phyloP scores from a whole-genome alignment of 2,888 invertebrate species.

The Lycaena phlaeas region DNA sequence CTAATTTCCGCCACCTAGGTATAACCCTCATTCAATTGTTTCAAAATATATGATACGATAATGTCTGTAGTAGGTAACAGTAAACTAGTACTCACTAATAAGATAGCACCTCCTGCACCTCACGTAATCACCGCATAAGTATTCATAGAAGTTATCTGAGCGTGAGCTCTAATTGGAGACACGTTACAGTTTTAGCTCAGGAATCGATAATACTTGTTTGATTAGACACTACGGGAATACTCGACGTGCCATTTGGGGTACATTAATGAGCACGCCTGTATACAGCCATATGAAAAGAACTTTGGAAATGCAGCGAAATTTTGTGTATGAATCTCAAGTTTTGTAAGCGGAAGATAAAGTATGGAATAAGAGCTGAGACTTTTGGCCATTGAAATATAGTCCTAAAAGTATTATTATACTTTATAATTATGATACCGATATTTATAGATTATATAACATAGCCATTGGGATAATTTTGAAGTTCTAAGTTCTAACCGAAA shows the following conservation, averaged over 20 bases:
- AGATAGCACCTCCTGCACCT: too few relatives aligned
- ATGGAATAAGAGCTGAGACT: background rate
- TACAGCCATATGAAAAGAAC: background rate
- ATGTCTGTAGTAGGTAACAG: too few relatives aligned
- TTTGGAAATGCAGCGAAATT: background rate
- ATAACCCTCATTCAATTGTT: too few relatives aligned
- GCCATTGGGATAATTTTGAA: too few relatives aligned
- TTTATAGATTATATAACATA: too few relatives aligned
- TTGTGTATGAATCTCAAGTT: background rate
- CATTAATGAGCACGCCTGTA: constrained; percentile 15
- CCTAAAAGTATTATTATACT: too few relatives aligned
- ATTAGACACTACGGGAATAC: constrained; percentile 38
- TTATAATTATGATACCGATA: too few relatives aligned
- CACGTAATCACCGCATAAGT: constrained; percentile 7
- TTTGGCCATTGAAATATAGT: background rate
- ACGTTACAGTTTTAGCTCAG: constrained; percentile 40
- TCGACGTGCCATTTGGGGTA: constrained; percentile 26
- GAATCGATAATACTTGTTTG: constrained; percentile 51
- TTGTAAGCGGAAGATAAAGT: too few relatives aligned
- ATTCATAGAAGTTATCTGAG: constrained; percentile 25
- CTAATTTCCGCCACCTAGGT: too few relatives aligned
- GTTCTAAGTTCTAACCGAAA: too few relatives aligned
- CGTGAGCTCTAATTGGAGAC: constrained; percentile 42
- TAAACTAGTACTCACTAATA: too few relatives aligned
- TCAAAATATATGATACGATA: too few relatives aligned